A percentile compares a stretch with the other conserved stretches of the same genome.
phyloP scores from a whole-genome alignment of 2,888 invertebrate genomes.

The Scelioninae gen. 2 region DNA sequence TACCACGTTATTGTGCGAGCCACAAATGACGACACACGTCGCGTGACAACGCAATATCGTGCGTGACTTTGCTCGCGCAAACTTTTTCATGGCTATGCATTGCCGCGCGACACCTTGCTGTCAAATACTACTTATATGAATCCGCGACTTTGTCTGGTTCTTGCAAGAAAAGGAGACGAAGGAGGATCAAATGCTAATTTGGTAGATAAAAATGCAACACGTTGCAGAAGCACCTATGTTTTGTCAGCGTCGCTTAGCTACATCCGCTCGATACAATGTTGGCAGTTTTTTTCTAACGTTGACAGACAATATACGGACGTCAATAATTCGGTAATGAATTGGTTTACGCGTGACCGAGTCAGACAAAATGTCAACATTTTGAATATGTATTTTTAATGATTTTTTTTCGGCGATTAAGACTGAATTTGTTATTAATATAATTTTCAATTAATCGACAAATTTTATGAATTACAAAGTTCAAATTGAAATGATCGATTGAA shows the following conservation, averaged over 20 bases:
- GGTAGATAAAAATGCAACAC: conserved; percentile 42
- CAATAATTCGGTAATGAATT: conserved; percentile 9
- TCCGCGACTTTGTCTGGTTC: neutral
- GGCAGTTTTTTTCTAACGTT: conserved; percentile 42
- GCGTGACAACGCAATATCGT: conserved; percentile 48
- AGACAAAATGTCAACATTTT: too few species aligned
- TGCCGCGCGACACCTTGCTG: neutral
- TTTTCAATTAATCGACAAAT: too few species aligned
- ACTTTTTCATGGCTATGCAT: neutral
- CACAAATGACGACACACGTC: conserved; percentile 42
- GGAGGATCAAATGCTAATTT: conserved; percentile 21
- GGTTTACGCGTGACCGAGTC: neutral
- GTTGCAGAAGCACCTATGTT: conserved; percentile 47
- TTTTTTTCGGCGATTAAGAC: too few species aligned
- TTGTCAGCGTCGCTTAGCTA: conserved; percentile 57
- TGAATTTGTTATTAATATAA: too few species aligned
- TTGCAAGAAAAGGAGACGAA: neutral
- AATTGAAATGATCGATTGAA: too few species aligned
- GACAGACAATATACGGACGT: conserved; percentile 25
- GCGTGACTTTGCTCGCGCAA: conserved; percentile 21
- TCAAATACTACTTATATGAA: neutral
- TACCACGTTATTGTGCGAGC: conserved; percentile 31
- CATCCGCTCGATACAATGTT: conserved; percentile 57
- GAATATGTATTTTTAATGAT: too few species aligned
- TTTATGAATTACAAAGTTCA: too few species aligned